A percentile compares a stretch with the other conserved stretches of the same genome.
Evolutionary conservation across 2,797 vertebrate genomes (phyloP).

Genomic region (Tinamus major): DNA sequence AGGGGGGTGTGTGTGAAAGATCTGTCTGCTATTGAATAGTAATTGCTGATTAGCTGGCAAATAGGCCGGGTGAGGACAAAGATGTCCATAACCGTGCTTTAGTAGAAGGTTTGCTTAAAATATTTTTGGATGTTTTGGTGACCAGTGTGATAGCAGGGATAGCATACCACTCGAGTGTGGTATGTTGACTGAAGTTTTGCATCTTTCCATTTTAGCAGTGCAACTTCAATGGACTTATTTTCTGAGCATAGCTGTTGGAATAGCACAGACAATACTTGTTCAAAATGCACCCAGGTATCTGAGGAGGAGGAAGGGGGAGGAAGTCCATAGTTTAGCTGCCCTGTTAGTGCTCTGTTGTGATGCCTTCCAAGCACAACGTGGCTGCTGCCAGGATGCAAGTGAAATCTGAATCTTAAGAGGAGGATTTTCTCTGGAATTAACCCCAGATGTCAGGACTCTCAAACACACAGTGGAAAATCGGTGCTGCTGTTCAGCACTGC

Average conservation of each 20-base stretch:
- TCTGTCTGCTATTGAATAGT: not conserved
- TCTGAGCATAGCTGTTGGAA: not conserved
- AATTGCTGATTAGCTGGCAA: not conserved
- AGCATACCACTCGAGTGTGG: not conserved
- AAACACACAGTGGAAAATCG: not conserved
- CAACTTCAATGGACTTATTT: not conserved
- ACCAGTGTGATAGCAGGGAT: not conserved
- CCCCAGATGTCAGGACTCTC: not conserved
- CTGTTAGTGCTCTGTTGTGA: rapidly evolving
- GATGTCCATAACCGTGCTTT: not conserved
- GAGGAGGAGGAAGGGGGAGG: not conserved
- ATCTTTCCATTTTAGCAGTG: not conserved
- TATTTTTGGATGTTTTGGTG: not conserved
- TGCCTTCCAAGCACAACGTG: not conserved
- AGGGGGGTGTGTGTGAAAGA: not conserved
- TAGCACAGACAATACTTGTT: not conserved
- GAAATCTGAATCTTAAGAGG: not conserved
- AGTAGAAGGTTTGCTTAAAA: not conserved
- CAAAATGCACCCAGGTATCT: not conserved
- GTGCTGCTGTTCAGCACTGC: not conserved
- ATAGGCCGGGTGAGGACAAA: not conserved
- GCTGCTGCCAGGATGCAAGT: not conserved
- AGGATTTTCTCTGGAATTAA: not conserved
- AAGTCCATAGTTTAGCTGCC: not conserved
- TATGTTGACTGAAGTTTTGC: not conserved